phyloP scores from a whole-genome alignment of 2,797 vertebrate genomes.

The Alca torda region DNA sequence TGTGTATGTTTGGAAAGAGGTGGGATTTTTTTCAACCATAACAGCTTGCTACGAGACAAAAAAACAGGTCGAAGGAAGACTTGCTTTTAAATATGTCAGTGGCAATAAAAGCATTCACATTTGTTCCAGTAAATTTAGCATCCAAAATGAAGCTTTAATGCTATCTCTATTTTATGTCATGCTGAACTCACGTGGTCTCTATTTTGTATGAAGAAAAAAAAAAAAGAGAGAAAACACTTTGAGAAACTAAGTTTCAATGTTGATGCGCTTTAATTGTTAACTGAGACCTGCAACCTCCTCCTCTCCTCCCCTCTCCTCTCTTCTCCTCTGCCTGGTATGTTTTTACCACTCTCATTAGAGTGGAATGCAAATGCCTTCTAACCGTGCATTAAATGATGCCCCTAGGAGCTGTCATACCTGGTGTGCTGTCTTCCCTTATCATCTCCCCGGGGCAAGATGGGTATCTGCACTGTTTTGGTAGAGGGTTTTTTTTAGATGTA shows the following conservation, averaged over 20 bases:
- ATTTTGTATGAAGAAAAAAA: background rate
- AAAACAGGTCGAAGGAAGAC: background rate
- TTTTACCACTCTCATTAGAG: background rate
- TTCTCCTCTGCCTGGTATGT: too few relatives aligned
- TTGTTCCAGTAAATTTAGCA: constrained; percentile 14
- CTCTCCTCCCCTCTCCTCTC: background rate
- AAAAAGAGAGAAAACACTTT: background rate
- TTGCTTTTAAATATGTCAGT: background rate
- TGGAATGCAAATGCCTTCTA: background rate
- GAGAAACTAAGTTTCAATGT: background rate
- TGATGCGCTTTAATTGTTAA: background rate
- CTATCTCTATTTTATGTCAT: background rate
- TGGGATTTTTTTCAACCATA: background rate
- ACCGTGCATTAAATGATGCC: background rate
- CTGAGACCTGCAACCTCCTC: background rate
- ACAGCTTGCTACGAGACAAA: background rate
- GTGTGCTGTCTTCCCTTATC: background rate
- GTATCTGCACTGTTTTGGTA: background rate
- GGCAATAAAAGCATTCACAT: background rate
- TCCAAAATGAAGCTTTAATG: background rate
- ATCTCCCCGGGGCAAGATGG: background rate
- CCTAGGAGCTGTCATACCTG: background rate
- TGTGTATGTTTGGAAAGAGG: background rate
- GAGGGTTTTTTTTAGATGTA: background rate
- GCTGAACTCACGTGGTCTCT: background rate